Base-by-base conservation (phyloP, 2,797 vertebrate species). In the Sebastes hubbsi region DNA sequence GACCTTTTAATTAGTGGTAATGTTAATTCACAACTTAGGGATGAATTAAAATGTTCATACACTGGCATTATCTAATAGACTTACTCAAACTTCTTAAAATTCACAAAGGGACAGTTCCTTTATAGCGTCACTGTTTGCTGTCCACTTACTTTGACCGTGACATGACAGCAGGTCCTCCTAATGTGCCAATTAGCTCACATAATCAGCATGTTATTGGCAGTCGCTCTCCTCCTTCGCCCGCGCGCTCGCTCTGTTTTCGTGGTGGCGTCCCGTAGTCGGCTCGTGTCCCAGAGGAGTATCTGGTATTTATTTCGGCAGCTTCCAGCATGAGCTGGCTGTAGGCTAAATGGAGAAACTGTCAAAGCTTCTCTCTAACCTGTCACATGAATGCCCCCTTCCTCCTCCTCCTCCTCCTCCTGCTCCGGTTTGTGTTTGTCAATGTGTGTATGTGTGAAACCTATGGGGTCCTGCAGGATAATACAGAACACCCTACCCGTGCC, bases 341-440 rank as follows among this genome's bases (percentile, higher is more conserved):
- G 89, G 92, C 91, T 94, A 93, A 94, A 92, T 92, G 88, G 83
- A 93, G 90, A 93, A 89, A 88, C 92, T 91, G 94, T 94, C 93
- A 93, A 83, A 91, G 91, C 88, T 84, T 90, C 90, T 86, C 86
- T 93, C 86, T 84, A 93, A 94, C 92, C 86, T 91, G 91, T 94
- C 93, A 94, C 90, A 89, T 87, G 88, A 90, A 79, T 81, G 42
- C 58, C 66, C 36, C 55, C 46, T 68, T 12, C 18, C n/a, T 34
- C 16, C 60, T 34, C 52, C 59, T 49, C 46, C 1, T 2, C 20
- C 62, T 60, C 85, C 61, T 79, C 20, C 62, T 60, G 84, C 61
- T 74, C 74, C 75, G 60, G 86, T 82, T 82, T 73, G 74, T 83
- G 66, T 73, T 49, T 54, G 67, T 63, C 49, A 13, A n/a, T 61